Conservation (phyloP, 1,140 invertebrate genomes). For the Drosophila ogumai region DNA sequence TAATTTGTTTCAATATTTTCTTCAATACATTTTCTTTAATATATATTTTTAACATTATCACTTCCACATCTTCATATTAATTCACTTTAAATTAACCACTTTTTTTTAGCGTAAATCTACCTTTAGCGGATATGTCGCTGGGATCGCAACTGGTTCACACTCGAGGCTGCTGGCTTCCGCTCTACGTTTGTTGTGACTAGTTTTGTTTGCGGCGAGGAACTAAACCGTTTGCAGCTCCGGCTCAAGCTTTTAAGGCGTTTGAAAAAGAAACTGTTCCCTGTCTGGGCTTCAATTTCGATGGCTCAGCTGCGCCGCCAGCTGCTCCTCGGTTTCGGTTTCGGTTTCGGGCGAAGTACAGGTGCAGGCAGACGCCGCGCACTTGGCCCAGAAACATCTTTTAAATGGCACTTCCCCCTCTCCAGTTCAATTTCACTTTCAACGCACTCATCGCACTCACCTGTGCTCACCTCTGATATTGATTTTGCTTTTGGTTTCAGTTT, state of each 20-base stretch:
- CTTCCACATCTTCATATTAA: too few species aligned
- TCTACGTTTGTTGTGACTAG: slow-evolving; percentile 77
- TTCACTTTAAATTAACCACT: background rate
- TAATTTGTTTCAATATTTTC: background rate
- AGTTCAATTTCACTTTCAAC: slow-evolving; percentile 75
- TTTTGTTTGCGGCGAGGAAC: slow-evolving; percentile 83
- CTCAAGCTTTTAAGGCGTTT: slow-evolving; percentile 70
- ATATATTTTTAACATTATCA: background rate
- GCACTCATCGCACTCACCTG: slow-evolving; percentile 50
- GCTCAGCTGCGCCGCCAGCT: slow-evolving; percentile 55
- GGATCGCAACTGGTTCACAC: slow-evolving; percentile 56
- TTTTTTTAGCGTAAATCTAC: slow-evolving; percentile 16
- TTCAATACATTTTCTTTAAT: background rate
- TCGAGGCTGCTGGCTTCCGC: slow-evolving; percentile 56
- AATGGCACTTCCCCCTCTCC: slow-evolving; percentile 57
- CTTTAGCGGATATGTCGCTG: slow-evolving; percentile 20
- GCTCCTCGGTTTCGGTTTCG: slow-evolving; percentile 29
- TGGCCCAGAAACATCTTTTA: slow-evolving; percentile 75
- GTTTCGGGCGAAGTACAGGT: slow-evolving; percentile 50
- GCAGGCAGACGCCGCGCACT: slow-evolving; percentile 48
- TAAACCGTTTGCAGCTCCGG: slow-evolving; percentile 76
- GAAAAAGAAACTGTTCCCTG: slow-evolving; percentile 50
- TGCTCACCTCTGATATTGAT: slow-evolving; percentile 57
- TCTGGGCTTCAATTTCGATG: slow-evolving; percentile 14
- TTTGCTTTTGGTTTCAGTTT: slow-evolving; percentile 45